Base-by-base conservation (phyloP, 2,113 vertebrate genomes). In the Halcyon senegalensis region DNA sequence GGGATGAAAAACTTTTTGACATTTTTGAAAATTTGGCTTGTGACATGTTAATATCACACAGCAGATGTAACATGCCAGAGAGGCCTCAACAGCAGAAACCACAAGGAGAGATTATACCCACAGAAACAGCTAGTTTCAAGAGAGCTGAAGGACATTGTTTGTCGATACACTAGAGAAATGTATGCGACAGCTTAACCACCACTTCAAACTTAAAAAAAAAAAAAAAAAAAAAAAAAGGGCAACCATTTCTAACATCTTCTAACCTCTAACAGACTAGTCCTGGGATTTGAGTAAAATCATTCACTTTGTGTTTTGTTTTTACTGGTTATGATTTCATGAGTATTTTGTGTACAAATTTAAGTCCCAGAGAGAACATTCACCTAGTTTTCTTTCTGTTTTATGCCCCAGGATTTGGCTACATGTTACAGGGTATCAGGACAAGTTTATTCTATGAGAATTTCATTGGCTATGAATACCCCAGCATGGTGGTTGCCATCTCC, bases 51-150 rank as follows among this genome's bases (percentile, higher is more conserved):
- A 75, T 93, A 82, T 88, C 41, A 69, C 62, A 91, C 11, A 93
- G 59, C 80, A 94, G 81, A 84, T 84, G 60, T 96, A 84, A 87
- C 25, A 9, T 84, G 92, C 64, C 87, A 94, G 37, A 88, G 67
- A 95, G 93, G 86, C 90, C 91, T 86, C 58, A 83, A 72, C 62
- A 91, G 66, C 81, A 87, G 88, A 95, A 93, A 85, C 56, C 90
- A 80, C 85, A 80, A 91, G 67, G 58, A 94, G 67, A 85, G 78
- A 70, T 91, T 87, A 78, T 87, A 88, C 24, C 39, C 85, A 44
- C 13, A 87, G 87, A 89, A 95, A 79, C 82, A 77, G 58, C 87
- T 91, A 87, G 67, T 85, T 83, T 62, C n/a, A 59, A 87, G 62
- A 73, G 67, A 84, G 63, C 74, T 90, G 87, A 92, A 85, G 67